Percentiles rank a stretch among this genome's conserved stretches.
Conservation (phyloP, 2,113 vertebrate species). For the Crocuta crocuta region DNA sequence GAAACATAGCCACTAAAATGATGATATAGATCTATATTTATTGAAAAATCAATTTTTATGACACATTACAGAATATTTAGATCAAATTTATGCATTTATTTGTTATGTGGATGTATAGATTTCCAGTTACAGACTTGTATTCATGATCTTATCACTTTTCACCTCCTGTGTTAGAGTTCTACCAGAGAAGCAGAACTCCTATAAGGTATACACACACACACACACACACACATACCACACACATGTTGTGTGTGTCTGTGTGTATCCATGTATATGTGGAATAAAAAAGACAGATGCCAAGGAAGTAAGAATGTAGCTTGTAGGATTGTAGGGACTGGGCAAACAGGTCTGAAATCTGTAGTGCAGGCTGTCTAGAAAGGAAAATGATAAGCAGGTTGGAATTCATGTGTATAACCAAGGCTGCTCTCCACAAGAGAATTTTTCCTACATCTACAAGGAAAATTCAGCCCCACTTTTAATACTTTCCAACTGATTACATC, state of each 20-base stretch:
- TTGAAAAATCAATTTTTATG: neutral
- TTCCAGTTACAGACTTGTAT: neutral
- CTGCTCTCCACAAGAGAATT: neutral
- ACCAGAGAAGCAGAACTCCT: neutral
- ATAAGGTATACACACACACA: neutral
- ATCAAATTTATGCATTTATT: neutral
- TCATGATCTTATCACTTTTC: neutral
- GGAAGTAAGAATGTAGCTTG: neutral
- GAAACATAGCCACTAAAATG: neutral
- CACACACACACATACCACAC: neutral
- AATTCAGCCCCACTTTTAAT: neutral
- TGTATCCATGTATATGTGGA: neutral
- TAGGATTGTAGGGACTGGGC: accelerated
- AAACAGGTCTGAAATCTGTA: neutral
- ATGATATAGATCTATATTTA: neutral
- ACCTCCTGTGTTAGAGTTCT: neutral
- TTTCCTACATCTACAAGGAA: neutral
- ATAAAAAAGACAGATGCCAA: neutral
- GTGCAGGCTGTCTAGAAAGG: neutral
- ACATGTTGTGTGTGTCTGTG: neutral
- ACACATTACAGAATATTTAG: neutral
- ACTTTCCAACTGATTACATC: neutral
- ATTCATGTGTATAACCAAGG: neutral
- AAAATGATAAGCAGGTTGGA: neutral
- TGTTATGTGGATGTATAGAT: neutral